A percentile compares a stretch with the other conserved stretches of the same genome.
Evolutionary conservation across 92 coral and sea anemone genomes (phyloP).

Genomic region (Pocillopora grandis): DNA sequence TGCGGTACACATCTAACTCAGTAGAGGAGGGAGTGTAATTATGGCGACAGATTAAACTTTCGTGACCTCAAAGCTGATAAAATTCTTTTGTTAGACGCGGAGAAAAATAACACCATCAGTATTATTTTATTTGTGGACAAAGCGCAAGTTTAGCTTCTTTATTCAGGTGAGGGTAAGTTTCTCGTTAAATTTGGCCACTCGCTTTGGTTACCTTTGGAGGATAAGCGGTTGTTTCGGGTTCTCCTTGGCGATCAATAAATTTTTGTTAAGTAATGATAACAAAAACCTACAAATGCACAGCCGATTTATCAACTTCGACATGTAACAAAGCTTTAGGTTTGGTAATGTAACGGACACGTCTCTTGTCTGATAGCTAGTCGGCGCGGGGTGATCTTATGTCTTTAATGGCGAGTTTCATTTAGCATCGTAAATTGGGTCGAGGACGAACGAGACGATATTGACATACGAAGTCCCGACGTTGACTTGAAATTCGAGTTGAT

Average conservation of each 20-base stretch:
- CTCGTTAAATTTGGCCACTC: background rate
- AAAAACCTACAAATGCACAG: background rate
- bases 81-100: constrained; percentile 9
- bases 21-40: constrained; percentile 4
- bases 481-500: constrained; percentile 30
- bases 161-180: constrained; percentile 22
- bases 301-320: too few species aligned
- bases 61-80: constrained; percentile 40
- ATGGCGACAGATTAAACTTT: constrained; percentile 1
- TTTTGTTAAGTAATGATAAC: background rate
- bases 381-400: background rate
- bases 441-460: constrained; percentile 9
- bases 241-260: background rate
- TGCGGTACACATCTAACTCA: background rate
- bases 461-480: background rate
- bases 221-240: constrained; percentile 11
- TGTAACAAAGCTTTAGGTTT: background rate
- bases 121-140: constrained; percentile 30
- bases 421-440: constrained; percentile 17
- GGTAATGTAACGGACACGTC: background rate
- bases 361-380: background rate
- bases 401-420: constrained; percentile 19
- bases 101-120: background rate
- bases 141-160: background rate
- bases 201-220: constrained; percentile 13